Evolutionary conservation across 2,888 invertebrate species (phyloP).

Genomic region (Machimus rusticus): DNA sequence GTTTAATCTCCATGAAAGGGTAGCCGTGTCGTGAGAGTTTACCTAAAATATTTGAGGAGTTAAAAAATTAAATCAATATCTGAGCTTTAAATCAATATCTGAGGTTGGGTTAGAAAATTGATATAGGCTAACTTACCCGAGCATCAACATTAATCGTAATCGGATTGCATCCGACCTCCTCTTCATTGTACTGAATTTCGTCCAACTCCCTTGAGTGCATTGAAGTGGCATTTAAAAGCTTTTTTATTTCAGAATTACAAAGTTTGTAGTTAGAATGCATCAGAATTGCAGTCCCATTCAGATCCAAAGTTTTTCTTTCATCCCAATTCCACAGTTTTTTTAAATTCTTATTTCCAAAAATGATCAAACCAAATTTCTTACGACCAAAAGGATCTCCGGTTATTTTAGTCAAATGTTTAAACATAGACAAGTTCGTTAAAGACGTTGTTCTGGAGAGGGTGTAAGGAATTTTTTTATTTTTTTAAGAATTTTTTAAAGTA

Average conservation of each 20-base stretch:
- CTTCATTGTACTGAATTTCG: constrained; percentile 74
- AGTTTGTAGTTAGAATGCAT: constrained; percentile 83
- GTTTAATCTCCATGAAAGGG: constrained; percentile 54
- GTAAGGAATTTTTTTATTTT: background rate
- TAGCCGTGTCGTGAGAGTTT: constrained; percentile 50
- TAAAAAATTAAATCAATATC: background rate
- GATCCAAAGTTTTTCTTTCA: constrained; percentile 64
- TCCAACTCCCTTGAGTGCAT: constrained; percentile 63
- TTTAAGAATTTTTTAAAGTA: background rate
- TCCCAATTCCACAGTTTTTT: constrained; percentile 68
- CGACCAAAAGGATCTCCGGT: constrained; percentile 68
- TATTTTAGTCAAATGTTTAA: constrained; percentile 74
- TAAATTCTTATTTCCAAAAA: constrained; percentile 80
- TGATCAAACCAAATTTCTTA: constrained; percentile 69
- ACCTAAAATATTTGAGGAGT: constrained; percentile 49
- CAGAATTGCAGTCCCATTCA: constrained; percentile 72
- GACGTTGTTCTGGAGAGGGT: constrained; percentile 66
- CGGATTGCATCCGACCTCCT: constrained; percentile 69
- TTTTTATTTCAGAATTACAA: constrained; percentile 73
- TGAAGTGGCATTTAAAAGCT: constrained; percentile 63
- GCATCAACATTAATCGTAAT: background rate
- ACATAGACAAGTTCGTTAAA: constrained; percentile 76
- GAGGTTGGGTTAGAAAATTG: background rate
- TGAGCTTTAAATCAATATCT: background rate
- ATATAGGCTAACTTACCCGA: background rate